Evolutionary conservation across 92 coral and sea anemone genomes (phyloP), one percentile per base, ranked within the genome.

Genomic region (Porites cylindrica): DNA sequence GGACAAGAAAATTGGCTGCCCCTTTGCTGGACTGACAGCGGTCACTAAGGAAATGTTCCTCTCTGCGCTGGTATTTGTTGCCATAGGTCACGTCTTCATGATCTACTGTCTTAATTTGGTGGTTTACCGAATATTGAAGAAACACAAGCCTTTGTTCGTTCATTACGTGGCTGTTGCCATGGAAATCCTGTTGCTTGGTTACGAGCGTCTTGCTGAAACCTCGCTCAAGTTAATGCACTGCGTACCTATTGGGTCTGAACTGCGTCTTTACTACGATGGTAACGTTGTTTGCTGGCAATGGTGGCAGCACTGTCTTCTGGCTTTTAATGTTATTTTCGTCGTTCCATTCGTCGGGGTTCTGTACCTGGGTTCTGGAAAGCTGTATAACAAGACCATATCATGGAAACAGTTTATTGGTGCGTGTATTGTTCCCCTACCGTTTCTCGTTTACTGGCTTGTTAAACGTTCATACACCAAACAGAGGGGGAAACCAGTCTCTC

Each of bases 21-120:
- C 96, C 11, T 93, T 93, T 77, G 87, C 92, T 4, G 96, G 96
- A 11, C 66, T 91, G 43, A 89, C 90, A 12, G 95, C 81, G 7
- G 95, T 92, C 51, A 89, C 88, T 12, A 92, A 92, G 60, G 92
- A 92, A 58, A 38, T 92, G 13, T 92, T 85, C 63, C 74, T 80
- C 80, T 61, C 95, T 47, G 43, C 79, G 9, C 75, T 80, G 20
- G 90, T 85, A 10, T 74, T 89, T 70, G 81, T 85, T 3, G 79
- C 82, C 51, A 85, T 88, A n/a, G 70, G 79, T 0, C 80, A 52
- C 5, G 79, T 88, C 8, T 43, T 89, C 64, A 77, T 81, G 4
- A 70, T 85, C n/a, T 92, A 75, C 38, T 26, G 81, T 7, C 43
- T 86, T 51, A 89, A 90, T 53, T 72, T 80, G 52, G 47, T 77